Base-by-base conservation (phyloP, 2,797 vertebrate genomes). In the Spatula clypeata region DNA sequence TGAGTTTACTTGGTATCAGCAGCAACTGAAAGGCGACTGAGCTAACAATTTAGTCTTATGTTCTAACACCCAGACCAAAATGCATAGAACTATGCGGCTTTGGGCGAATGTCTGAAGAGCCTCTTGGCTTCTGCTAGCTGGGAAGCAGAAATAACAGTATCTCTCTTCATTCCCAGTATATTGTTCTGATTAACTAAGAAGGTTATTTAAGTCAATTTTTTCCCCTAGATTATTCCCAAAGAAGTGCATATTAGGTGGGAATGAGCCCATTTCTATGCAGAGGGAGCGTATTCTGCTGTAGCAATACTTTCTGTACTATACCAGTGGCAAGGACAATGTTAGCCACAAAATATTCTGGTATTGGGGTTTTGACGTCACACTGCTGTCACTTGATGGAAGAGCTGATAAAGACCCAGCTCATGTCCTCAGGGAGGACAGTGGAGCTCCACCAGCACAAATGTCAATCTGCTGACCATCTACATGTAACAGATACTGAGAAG, bases 11-110 rank as follows among this genome's bases (percentile, higher is more conserved):
- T 24, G 27, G 6, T 47, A 53, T 1, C 11, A 49, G 38, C 47
- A 79, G 66, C 45, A 62, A 34, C 27, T 32, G 49, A 74, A 75
- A 67, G 70, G 36, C 32, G 51, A 38, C 17, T 44, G n/a, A 87
- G 47, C 32, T 55, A 86, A 83, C 13, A 55, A 49, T 64, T 84
- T n/a, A 32, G 23, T 64, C n/a, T 77, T 54, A 8, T 5, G 31
- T 75, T 72, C 62, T 86, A 87, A 71, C 13, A 17, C 44, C 38
- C 57, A n/a, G 51, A 38, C 27, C 60, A 42, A 86, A 88, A 51
- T 27, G 36, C 0, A 0, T 5, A 45, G 47, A 86, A 61, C 8
- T 72, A 26, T 0, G 0, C 66, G 54, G 53, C 76, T 91, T 86
- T 32, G 69, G 55, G 73, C 32, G 81, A 82, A 66, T 61, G 26